Base-by-base conservation (phyloP, 2,888 invertebrate species). In the Drosophila infuscata region DNA sequence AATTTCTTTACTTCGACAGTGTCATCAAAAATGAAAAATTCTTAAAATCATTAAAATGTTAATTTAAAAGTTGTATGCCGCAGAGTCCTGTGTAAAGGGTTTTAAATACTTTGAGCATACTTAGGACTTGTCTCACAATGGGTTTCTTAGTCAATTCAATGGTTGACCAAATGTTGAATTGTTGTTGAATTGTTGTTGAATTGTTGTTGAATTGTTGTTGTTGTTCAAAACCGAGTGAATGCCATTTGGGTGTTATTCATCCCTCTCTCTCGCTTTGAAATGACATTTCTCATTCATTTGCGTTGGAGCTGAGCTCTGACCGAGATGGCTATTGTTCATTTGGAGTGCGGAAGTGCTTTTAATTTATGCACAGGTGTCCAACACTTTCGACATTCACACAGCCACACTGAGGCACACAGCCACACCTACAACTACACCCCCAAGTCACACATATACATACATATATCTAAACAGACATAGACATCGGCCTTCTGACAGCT, bases 331-430 rank as follows among this genome's bases (percentile, higher is more conserved):
- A 76, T 81, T 87, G 85, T 84, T 79, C 88, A 71, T 68, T 77
- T 74, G 60, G 58, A 74, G 72, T 68, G 33, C 54, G 70, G 65
- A 82, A 84, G 81, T 85, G 82, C 76, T 70, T 81, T 76, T 82
- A 82, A 81, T 79, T 84, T 79, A 82, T 85, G 88, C 84, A 82
- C 77, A 81, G 78, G 69, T 76, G 78, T 41, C 61, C 67, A 84
- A 76, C 81, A 80, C 78, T 81, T 74, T 73, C 36, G 64, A 58
- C 73, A 49, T 61, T 54, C 57, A 53, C 61, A 33, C 51, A 65
- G 32, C 17, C 56, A 46, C 62, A 32, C 48, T 25, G 25, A 54
- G 35, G 15, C 46, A 15, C 63, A 57, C 36, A 25, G 7, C 11
- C 32, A 20, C 52, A 17, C 29, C 20, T 49, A 32, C 49, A 15